phyloP scores from a whole-genome alignment of 2,113 vertebrate species.

The Hypanus sabinus region DNA sequence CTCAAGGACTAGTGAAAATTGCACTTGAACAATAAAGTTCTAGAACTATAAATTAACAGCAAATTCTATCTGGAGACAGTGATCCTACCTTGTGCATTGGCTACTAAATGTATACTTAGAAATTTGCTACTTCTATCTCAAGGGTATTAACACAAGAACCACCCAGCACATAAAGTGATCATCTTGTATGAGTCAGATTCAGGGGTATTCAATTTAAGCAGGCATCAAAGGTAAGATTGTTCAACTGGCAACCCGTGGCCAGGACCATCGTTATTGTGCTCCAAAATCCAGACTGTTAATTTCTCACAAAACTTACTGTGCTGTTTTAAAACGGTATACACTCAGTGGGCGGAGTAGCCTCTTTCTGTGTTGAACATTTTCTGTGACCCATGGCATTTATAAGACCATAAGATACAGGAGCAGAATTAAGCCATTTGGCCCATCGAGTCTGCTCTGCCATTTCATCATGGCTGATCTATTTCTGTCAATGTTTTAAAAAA shows the following conservation, averaged over 20 bases:
- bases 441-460: no score
- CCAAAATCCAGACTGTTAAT: no score
- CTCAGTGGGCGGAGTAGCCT: no score
- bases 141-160: neutral
- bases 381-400: no score
- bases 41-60: conserved; percentile 29
- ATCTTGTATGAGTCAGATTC: neutral
- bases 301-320: no score
- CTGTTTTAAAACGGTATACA: no score
- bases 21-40: conserved; percentile 9
- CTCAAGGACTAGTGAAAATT: conserved; percentile 45
- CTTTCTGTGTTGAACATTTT: no score
- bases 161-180: neutral
- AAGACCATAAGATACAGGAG: no score
- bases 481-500: no score
- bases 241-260: neutral
- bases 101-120: neutral
- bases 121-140: neutral
- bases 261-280: no score
- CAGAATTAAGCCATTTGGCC: no score
- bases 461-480: no score
- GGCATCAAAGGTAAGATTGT: neutral
- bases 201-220: neutral
- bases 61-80: conserved; percentile 17
- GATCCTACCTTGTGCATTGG: neutral